Percentiles rank a stretch among this genome's conserved stretches.
Evolutionary conservation across 1,140 invertebrate genomes (phyloP).

Genomic region (Sitodiplosis mosellana): DNA sequence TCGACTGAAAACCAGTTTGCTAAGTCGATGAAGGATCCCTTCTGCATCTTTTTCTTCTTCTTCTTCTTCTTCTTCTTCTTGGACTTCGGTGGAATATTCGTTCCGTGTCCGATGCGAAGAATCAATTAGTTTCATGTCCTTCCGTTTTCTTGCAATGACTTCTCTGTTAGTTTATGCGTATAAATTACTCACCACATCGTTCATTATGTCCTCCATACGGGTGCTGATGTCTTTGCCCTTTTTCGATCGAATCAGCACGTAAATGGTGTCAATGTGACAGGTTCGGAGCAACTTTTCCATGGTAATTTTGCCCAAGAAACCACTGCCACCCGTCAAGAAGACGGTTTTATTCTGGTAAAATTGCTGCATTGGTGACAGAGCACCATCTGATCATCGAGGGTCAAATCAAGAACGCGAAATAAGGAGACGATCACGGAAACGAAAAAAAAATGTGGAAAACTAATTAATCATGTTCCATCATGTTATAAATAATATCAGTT

Average conservation of each 20-base stretch:
- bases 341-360: constrained; percentile 42
- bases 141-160: background rate
- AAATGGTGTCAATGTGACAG: constrained; percentile 56
- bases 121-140: background rate
- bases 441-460: too few relatives aligned
- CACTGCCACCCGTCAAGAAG: constrained; percentile 53
- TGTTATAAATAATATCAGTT: too few relatives aligned
- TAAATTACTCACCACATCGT: constrained; percentile 36
- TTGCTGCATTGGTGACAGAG: constrained; percentile 27
- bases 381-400: too few relatives aligned
- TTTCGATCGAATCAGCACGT: constrained; percentile 57
- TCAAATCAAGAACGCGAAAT: too few relatives aligned
- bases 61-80: too few relatives aligned
- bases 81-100: too few relatives aligned
- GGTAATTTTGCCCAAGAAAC: constrained; percentile 28
- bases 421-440: too few relatives aligned
- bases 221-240: constrained; percentile 46
- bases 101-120: too few relatives aligned
- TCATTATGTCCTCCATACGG: constrained; percentile 41
- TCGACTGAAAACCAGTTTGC: too few relatives aligned
- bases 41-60: too few relatives aligned
- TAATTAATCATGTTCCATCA: too few relatives aligned
- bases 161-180: background rate
- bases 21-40: too few relatives aligned
- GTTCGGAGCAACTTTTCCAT: constrained; percentile 67